Conservation (phyloP, 2,888 invertebrate species). For the Hemithea aestivaria region DNA sequence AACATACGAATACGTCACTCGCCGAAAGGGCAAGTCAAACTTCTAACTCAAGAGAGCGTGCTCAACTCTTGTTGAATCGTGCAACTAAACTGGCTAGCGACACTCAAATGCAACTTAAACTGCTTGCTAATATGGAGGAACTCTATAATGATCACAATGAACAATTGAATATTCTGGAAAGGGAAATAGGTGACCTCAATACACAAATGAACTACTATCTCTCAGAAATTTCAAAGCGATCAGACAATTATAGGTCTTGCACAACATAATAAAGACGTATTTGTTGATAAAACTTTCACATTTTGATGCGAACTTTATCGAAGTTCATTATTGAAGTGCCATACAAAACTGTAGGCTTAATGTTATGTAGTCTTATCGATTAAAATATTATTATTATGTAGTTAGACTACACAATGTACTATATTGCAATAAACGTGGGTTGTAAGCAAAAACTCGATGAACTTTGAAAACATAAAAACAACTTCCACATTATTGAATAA, state of each 20-base stretch:
- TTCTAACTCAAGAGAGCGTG: constrained; percentile 87
- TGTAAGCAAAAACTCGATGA: constrained; percentile 24
- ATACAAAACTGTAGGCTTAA: constrained; percentile 35
- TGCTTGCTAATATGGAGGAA: constrained; percentile 84
- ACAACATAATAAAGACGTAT: constrained; percentile 47
- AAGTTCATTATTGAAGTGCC: constrained; percentile 44
- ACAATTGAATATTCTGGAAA: constrained; percentile 78
- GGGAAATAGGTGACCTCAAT: constrained; percentile 81
- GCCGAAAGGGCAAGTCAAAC: constrained; percentile 86
- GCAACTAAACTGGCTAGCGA: constrained; percentile 91
- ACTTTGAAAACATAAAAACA: neutral
- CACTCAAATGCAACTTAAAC: constrained; percentile 85
- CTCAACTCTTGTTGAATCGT: constrained; percentile 86
- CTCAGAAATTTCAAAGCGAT: constrained; percentile 79
- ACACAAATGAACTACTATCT: constrained; percentile 82
- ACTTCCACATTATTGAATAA: neutral
- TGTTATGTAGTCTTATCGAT: constrained; percentile 37
- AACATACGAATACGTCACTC: constrained; percentile 84
- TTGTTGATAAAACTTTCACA: constrained; percentile 4
- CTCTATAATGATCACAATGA: constrained; percentile 83
- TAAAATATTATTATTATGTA: constrained; percentile 35
- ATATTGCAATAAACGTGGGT: constrained; percentile 37
- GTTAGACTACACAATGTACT: constrained; percentile 51
- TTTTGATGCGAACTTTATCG: constrained; percentile 18
- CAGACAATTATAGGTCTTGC: constrained; percentile 82